A percentile compares a stretch with the other conserved stretches of the same genome.
Evolutionary conservation across 2,797 vertebrate genomes (phyloP).

Genomic region (Neosilurus hyrtlii): DNA sequence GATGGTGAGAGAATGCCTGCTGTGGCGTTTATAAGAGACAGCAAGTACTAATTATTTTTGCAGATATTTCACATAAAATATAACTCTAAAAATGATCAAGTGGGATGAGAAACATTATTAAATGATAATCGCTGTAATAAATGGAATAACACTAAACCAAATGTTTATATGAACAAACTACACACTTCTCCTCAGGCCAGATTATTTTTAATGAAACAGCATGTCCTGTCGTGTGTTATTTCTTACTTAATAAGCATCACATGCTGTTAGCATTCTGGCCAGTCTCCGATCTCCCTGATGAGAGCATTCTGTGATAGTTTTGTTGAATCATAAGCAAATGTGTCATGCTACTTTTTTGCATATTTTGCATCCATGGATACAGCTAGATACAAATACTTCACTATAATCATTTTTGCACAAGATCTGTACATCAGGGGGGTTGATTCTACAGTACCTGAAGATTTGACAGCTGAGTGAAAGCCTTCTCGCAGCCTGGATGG

Average conservation of each 20-base stretch:
- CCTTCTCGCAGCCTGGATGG: slow-evolving; percentile 96
- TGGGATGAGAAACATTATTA: too few species aligned
- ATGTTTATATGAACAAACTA: neutral
- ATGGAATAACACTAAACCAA: neutral
- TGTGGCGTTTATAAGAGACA: neutral
- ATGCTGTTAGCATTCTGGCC: neutral
- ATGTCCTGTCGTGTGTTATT: neutral
- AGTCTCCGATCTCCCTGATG: neutral
- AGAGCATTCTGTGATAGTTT: neutral
- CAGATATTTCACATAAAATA: neutral
- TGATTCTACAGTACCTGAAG: slow-evolving; percentile 80
- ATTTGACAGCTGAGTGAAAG: slow-evolving; percentile 98
- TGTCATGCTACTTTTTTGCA: neutral
- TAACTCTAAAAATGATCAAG: neutral
- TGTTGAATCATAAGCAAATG: neutral
- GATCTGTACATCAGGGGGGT: neutral
- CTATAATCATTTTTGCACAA: neutral
- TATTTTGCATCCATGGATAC: neutral
- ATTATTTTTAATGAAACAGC: neutral
- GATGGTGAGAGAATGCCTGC: neutral
- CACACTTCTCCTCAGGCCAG: neutral
- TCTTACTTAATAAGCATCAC: neutral
- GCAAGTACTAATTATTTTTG: neutral
- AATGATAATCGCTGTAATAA: neutral
- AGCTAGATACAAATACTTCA: neutral